Conservation (phyloP, 23 tunicate genomes). For the Diplosoma virens region DNA sequence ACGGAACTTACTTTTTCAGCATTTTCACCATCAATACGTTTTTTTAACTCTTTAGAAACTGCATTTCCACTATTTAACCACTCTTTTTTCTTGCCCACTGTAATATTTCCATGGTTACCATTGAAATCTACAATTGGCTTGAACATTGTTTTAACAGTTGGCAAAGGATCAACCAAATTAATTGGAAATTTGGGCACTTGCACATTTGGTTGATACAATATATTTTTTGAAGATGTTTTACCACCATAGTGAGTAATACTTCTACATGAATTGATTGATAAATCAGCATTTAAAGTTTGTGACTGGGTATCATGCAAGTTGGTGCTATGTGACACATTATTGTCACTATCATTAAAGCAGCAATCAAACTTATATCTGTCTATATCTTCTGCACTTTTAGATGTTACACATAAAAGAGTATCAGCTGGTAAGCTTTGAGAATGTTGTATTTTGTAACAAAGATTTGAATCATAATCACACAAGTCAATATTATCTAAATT, state of each 20-base stretch:
- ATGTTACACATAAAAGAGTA: background rate
- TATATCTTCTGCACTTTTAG: background rate
- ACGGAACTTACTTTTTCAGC: background rate
- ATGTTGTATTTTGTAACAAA: background rate
- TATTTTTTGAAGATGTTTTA: too few species aligned
- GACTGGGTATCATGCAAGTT: too few species aligned
- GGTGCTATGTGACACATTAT: too few species aligned
- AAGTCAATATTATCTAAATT: slow-evolving; percentile 37
- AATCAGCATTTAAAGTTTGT: background rate
- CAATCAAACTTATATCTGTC: too few species aligned
- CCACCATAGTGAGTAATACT: background rate
- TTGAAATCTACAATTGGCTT: background rate
- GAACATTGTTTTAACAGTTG: background rate
- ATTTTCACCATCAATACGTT: slow-evolving; percentile 39
- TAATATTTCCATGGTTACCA: slow-evolving; percentile 1
- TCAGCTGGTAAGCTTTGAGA: background rate
- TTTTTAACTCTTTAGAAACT: slow-evolving; percentile 54
- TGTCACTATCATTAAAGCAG: too few species aligned
- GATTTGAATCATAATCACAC: background rate
- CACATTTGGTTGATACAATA: too few species aligned
- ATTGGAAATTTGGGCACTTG: slow-evolving; percentile 17
- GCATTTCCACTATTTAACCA: slow-evolving; percentile 46
- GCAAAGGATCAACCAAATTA: background rate
- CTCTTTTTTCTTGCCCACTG: slow-evolving; percentile 55
- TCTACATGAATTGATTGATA: background rate